Base-by-base conservation (phyloP, 2,113 vertebrate genomes). In the Glaucidium brasilianum region DNA sequence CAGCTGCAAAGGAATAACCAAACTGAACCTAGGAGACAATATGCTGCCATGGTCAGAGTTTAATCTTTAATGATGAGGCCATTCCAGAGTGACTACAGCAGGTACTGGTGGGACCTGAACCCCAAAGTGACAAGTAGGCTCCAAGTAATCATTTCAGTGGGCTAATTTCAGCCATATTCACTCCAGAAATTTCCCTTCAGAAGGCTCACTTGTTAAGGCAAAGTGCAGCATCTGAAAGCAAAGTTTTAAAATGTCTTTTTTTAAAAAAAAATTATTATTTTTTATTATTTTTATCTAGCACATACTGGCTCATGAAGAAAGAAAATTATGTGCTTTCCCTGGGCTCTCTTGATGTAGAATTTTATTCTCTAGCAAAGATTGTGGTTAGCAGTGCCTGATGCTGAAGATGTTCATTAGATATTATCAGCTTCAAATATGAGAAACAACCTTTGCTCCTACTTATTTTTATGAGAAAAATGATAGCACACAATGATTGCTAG, bases 391-490 rank as follows among this genome's bases (percentile, higher is more conserved):
- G 29, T 84, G 39, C 68, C 75, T 68, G 34, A 64, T 72, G 56
- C 60, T 92, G 63, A 80, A 39, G 34, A n/a, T 80, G 73, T 58
- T 85, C 68, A 47, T 94, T 89, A 86, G 64, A 58, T 77, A 88
- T 84, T 91, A 73, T 49, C 74, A 76, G 19, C 55, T 94, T 95
- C 62, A 90, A 85, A 88, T 83, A 85, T 0, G 4, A 58, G 34
- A 85, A 93, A 60, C 50, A 85, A 79, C 71, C 74, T 96, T 94
- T 93, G 81, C 81, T 93, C 43, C 50, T 81, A 30, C 63, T 84
- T 85, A 69, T 81, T 94, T 91, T 68, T 84, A 27, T 87, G 45
- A 52, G 52, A 6, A 78, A 95, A 78, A 92, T 45, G 41, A 84
- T 50, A 89, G 73, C 47, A 85, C 34, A 75, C 14, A 72, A 15